These are phyloP conservation scores for Saturnia japonica DNA, from an alignment of 2,888 invertebrate genomes.

Conservation along the genomic window DNA sequence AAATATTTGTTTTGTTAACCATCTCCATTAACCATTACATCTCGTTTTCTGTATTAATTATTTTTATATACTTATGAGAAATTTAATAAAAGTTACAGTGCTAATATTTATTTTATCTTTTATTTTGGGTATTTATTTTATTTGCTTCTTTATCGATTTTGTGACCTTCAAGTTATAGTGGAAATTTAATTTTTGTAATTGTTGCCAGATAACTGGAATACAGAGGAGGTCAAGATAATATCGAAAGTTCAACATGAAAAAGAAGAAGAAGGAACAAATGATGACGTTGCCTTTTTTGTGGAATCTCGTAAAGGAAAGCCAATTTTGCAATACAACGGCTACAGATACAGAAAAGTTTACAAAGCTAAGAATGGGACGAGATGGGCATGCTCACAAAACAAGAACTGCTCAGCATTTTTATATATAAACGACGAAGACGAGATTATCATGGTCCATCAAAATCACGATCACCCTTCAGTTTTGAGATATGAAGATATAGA, in stretches of 20 bases:
- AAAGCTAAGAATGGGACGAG: slow-evolving; percentile 52
- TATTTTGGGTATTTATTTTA: background rate
- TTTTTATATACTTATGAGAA: background rate
- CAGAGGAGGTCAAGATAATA: slow-evolving; percentile 19
- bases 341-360: slow-evolving; percentile 59
- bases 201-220: slow-evolving; percentile 3
- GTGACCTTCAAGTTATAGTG: background rate
- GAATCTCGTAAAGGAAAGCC: slow-evolving; percentile 56
- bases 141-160: background rate
- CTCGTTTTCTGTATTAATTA: background rate
- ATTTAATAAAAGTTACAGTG: background rate
- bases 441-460: slow-evolving; percentile 52
- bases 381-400: slow-evolving; percentile 61
- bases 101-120: background rate
- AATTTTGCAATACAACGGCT: slow-evolving; percentile 56
- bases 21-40: too few species aligned
- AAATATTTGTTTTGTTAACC: too few species aligned
- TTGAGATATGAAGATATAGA: slow-evolving; percentile 35
- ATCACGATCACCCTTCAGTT: slow-evolving; percentile 49
- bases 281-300: slow-evolving; percentile 51
- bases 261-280: slow-evolving; percentile 29
- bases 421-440: slow-evolving; percentile 59
- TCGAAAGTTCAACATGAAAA: background rate
- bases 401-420: slow-evolving; percentile 57
- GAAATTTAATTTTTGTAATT: background rate